Evolutionary conservation across 2,888 invertebrate genomes (phyloP).

Genomic region (Toxonevra muliebris): DNA sequence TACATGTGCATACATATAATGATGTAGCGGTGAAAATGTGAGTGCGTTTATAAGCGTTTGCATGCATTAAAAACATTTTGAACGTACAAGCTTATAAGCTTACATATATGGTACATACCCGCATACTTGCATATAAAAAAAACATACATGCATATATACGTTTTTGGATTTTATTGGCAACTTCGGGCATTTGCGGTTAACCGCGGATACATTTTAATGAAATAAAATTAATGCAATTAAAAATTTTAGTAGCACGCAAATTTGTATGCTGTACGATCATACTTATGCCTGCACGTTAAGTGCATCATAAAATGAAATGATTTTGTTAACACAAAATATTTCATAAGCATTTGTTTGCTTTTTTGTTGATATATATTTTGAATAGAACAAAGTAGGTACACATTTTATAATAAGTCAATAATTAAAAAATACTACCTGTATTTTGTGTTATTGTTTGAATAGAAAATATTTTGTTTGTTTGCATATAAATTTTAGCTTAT

Average conservation of each 20-base stretch:
- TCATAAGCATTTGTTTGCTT: no score
- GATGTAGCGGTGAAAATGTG: neutral
- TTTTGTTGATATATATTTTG: no score
- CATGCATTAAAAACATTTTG: neutral
- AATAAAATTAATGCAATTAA: slow-evolving; percentile 34
- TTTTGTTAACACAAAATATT: no score
- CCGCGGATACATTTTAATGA: slow-evolving; percentile 31
- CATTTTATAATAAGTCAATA: no score
- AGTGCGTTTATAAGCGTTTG: neutral
- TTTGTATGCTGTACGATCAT: no score
- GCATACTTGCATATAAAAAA: neutral
- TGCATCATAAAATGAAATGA: no score
- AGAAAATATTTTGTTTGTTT: no score
- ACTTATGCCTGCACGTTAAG: no score
- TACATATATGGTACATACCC: neutral
- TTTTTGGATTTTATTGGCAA: slow-evolving; percentile 23
- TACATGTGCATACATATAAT: neutral
- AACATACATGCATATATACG: neutral
- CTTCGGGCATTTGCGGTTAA: slow-evolving; percentile 27
- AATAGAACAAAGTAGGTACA: no score
- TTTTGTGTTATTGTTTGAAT: no score
- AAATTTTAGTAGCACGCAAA: slow-evolving; percentile 24
- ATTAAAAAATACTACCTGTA: no score
- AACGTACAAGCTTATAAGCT: neutral
- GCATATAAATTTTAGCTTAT: no score